A percentile compares a stretch with the other conserved stretches of the same genome.
Conservation (phyloP, 2,797 vertebrate genomes). For the Synanceia verrucosa region DNA sequence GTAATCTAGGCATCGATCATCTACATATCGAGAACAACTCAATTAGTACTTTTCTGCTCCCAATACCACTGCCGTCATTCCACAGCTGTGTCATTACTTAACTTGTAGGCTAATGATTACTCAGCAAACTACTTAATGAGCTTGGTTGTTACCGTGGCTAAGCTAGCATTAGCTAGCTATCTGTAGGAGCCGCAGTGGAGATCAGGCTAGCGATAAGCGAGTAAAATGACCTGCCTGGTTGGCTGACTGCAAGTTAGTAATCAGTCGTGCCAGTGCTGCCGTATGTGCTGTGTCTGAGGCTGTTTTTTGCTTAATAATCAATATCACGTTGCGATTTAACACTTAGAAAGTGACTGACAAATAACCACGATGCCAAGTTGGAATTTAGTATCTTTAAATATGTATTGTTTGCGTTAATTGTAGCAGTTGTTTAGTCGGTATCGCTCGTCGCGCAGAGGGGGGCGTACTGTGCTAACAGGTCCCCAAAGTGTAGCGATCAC, state of each 20-base stretch:
- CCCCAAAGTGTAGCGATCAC: conserved; percentile 16
- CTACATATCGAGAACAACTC: not conserved
- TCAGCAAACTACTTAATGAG: conserved; percentile 81
- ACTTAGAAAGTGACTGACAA: not conserved
- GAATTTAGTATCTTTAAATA: not conserved
- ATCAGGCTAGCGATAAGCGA: not conserved
- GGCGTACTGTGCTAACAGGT: conserved; percentile 50
- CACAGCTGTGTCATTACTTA: conserved; percentile 23
- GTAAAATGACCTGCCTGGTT: conserved; percentile 18
- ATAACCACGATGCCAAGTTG: not conserved
- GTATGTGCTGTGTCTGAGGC: not conserved
- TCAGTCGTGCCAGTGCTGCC: not conserved
- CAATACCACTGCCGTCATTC: fast-evolving
- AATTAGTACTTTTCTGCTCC: fast-evolving
- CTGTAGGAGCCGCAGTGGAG: conserved; percentile 17
- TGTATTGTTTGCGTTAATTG: conserved; percentile 19
- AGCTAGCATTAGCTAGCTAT: conserved; percentile 47
- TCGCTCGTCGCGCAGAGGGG: conserved; percentile 8
- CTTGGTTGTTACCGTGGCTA: conserved; percentile 54
- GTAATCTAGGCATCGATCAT: conserved; percentile 1
- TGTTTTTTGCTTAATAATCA: not conserved
- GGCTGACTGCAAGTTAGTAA: conserved; percentile 2
- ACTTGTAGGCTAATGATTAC: conserved; percentile 73
- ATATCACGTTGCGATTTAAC: not conserved
- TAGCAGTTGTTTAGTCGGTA: conserved; percentile 15